Evolutionary conservation across 2,113 vertebrate genomes (phyloP).

Genomic region (Clinocottus analis): DNA sequence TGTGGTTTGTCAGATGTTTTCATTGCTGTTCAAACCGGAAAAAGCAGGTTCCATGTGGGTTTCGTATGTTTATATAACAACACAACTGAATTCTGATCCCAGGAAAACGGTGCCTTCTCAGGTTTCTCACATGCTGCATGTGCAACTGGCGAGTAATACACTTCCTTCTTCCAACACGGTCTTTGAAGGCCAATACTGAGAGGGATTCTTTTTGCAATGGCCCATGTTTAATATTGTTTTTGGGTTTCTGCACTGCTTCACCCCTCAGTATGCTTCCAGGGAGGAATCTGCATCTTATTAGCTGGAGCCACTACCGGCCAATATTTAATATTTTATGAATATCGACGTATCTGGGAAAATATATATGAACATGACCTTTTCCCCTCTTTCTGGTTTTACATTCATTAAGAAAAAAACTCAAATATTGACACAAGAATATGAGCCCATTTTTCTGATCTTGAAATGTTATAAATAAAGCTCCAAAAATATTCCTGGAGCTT

Average conservation of each 20-base stretch:
- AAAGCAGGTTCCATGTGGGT: constrained; percentile 42
- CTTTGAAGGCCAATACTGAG: background rate
- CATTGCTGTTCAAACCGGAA: constrained; percentile 37
- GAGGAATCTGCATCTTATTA: constrained; percentile 9
- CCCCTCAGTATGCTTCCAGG: background rate
- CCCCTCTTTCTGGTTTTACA: background rate
- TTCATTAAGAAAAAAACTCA: background rate
- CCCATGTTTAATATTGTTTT: constrained; percentile 27
- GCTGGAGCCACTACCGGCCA: background rate
- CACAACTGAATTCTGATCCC: background rate
- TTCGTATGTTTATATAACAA: constrained; percentile 41
- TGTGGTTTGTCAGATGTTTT: constrained; percentile 38
- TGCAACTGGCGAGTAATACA: background rate
- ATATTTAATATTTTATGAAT: constrained; percentile 19
- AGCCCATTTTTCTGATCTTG: background rate
- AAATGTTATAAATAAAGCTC: constrained; percentile 12
- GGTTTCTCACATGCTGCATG: constrained; percentile 16
- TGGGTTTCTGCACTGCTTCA: background rate
- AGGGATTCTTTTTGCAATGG: background rate
- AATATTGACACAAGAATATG: background rate
- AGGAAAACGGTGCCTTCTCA: constrained; percentile 12
- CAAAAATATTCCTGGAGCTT: constrained; percentile 2
- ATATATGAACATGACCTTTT: background rate
- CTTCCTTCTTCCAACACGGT: background rate
- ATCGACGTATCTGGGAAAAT: background rate